Conservation (phyloP, 2,113 vertebrate genomes). For the Oreocharis arfaki region DNA sequence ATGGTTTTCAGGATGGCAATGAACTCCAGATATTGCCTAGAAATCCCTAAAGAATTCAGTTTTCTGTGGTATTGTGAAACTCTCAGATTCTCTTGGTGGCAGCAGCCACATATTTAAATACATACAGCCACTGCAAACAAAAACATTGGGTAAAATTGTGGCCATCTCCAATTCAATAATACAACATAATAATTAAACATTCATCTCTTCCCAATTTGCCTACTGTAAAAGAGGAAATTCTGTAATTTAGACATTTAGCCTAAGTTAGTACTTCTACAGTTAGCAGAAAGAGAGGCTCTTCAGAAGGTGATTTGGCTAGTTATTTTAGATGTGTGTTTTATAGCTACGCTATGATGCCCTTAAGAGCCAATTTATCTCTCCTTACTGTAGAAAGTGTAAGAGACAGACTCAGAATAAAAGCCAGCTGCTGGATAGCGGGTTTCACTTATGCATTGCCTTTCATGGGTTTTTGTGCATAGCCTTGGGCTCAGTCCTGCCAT, state of each 20-base stretch:
- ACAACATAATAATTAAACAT: not conserved
- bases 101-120: not conserved
- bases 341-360: not conserved
- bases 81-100: not conserved
- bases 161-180: not conserved
- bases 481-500: not conserved
- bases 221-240: not conserved
- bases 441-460: not conserved
- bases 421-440: not conserved
- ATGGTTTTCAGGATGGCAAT: not conserved
- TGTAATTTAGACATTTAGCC: not conserved
- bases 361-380: not conserved
- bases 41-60: not conserved
- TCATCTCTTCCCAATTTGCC: not conserved
- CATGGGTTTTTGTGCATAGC: not conserved
- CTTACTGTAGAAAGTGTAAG: not conserved
- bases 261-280: not conserved
- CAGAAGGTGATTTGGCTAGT: not conserved
- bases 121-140: not conserved
- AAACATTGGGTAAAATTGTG: not conserved
- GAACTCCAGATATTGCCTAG: not conserved
- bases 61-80: not conserved
- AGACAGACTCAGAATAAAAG: not conserved
- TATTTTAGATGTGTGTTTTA: not conserved
- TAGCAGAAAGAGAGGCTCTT: not conserved